Evolutionary conservation across 2,888 invertebrate genomes (phyloP).

Genomic region (Xestia sexstrigata): DNA sequence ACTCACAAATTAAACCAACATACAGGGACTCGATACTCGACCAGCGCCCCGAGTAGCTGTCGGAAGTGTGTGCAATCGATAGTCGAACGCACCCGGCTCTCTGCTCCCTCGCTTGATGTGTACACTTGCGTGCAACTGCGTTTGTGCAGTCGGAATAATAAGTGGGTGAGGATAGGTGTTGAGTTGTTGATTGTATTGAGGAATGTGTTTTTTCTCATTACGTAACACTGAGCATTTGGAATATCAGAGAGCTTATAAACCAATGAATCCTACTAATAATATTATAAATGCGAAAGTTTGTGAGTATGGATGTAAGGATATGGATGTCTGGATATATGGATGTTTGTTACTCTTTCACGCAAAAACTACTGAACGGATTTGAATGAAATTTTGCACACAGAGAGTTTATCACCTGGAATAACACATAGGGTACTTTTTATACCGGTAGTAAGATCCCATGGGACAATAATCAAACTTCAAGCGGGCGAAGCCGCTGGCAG

Average conservation of each 20-base stretch:
- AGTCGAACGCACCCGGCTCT: conserved; percentile 61
- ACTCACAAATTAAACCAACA: conserved; percentile 30
- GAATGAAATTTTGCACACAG: no score
- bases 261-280: no score
- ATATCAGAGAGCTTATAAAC: not conserved
- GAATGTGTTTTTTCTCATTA: not conserved
- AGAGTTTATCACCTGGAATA: no score
- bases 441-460: no score
- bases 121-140: conserved; percentile 45
- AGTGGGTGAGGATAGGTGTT: conserved; percentile 1
- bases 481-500: no score
- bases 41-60: conserved; percentile 52
- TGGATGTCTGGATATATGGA: no score
- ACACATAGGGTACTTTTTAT: no score
- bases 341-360: no score
- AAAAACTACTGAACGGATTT: no score
- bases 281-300: no score
- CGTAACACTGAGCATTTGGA: not conserved
- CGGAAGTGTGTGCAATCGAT: conserved; percentile 81
- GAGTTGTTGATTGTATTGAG: not conserved
- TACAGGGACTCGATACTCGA: conserved; percentile 3
- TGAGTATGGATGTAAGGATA: no score
- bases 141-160: conserved; percentile 2
- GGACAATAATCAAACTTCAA: no score
- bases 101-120: conserved; percentile 40